phyloP scores from a whole-genome alignment of 2,113 vertebrate species.

The Petrocephalus microphthalmus region DNA sequence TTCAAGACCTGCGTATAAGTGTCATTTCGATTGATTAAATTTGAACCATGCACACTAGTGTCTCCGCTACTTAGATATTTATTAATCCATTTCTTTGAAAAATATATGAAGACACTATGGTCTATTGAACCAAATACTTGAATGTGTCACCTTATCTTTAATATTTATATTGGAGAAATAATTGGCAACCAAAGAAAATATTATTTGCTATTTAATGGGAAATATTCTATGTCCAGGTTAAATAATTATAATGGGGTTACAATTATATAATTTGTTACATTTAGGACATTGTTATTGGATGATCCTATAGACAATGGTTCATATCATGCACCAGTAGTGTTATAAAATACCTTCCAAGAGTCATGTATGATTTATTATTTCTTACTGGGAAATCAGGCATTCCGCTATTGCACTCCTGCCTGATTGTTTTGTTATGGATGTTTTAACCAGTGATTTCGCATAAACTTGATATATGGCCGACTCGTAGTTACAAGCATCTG shows the following conservation, averaged over 20 bases:
- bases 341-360: slow-evolving; percentile 1
- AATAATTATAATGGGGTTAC: background rate
- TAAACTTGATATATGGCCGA: slow-evolving; percentile 35
- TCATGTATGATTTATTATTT: background rate
- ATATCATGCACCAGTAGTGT: background rate
- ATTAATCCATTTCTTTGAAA: background rate
- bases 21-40: background rate
- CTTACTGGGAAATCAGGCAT: background rate
- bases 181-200: background rate
- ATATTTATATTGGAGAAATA: background rate
- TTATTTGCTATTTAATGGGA: background rate
- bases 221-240: background rate
- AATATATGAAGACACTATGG: background rate
- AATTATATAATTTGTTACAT: background rate
- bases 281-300: background rate
- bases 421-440: slow-evolving; percentile 37
- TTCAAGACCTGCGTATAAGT: background rate
- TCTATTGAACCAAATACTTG: background rate
- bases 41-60: background rate
- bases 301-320: background rate
- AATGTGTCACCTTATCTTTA: background rate
- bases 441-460: slow-evolving; percentile 37
- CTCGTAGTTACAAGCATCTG: slow-evolving; percentile 30
- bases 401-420: slow-evolving; percentile 24
- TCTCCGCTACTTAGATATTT: background rate